Percentiles rank a stretch among this genome's conserved stretches.
Evolutionary conservation across 2,888 invertebrate species (phyloP).

Genomic region (Mystacides longicornis): DNA sequence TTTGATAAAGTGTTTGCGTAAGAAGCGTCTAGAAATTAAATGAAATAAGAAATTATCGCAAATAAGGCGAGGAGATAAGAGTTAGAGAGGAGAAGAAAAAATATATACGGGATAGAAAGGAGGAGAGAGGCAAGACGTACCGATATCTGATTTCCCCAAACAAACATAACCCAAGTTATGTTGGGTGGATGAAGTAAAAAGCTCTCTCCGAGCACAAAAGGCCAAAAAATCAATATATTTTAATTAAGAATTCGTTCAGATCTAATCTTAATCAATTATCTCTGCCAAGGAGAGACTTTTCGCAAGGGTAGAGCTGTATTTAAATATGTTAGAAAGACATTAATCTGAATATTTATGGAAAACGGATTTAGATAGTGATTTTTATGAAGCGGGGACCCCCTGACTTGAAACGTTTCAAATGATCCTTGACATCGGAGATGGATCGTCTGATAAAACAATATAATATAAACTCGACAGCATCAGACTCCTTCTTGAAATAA

Average conservation of each 20-base stretch:
- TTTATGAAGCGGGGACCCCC: not conserved
- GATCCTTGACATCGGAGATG: too few species aligned
- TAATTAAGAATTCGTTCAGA: conserved; percentile 21
- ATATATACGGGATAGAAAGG: too few species aligned
- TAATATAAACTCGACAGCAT: too few species aligned
- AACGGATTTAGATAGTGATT: conserved; percentile 1
- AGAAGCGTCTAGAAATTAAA: too few species aligned
- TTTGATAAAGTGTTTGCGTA: too few species aligned
- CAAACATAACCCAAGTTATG: not conserved
- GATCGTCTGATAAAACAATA: too few species aligned
- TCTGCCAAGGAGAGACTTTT: conserved; percentile 13
- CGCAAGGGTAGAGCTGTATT: conserved; percentile 13
- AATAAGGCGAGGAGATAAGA: too few species aligned
- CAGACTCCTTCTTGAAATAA: too few species aligned
- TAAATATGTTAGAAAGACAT: conserved; percentile 9
- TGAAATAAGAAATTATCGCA: too few species aligned
- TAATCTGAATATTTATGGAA: not conserved
- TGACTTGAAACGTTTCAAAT: too few species aligned
- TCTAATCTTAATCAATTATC: conserved; percentile 19
- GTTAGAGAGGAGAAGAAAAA: too few species aligned
- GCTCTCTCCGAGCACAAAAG: not conserved
- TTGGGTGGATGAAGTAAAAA: not conserved
- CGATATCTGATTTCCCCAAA: not conserved
- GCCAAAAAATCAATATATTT: conserved; percentile 19
- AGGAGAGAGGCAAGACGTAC: too few species aligned